These are phyloP conservation scores for Tyrophagus putrescentiae DNA, from an alignment of 1,140 invertebrate genomes.

Conservation along the genomic window DNA sequence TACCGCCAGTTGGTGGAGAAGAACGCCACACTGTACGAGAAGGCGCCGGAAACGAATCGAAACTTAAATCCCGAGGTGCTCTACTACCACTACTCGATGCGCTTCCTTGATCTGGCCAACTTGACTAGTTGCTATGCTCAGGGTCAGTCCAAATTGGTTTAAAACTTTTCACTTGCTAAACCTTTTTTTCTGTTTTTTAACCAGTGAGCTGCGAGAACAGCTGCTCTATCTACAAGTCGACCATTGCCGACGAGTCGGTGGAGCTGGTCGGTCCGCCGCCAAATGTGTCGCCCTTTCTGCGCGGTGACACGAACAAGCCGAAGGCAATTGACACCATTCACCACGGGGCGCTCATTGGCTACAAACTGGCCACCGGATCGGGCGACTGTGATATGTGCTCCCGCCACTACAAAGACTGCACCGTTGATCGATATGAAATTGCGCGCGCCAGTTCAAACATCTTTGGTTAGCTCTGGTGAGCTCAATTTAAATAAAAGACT, in stretches of 20 bases:
- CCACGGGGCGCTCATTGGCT: conserved; percentile 17
- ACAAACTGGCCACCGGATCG: neutral
- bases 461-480: conserved; percentile 13
- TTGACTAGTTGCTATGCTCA: conserved; percentile 12
- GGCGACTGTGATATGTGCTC: conserved; percentile 14
- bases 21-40: conserved; percentile 5
- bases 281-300: neutral
- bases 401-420: conserved; percentile 6
- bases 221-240: neutral
- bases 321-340: conserved; percentile 16
- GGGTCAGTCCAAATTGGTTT: too few species aligned
- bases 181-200: too few species aligned
- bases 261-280: conserved; percentile 7
- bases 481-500: too few species aligned
- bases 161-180: too few species aligned
- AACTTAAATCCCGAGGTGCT: conserved; percentile 7
- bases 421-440: conserved; percentile 4
- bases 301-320: conserved; percentile 6
- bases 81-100: conserved; percentile 19
- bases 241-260: neutral
- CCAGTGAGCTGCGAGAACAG: conserved; percentile 18
- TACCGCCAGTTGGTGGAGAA: neutral
- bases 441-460: conserved; percentile 17
- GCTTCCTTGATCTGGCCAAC: conserved; percentile 15
- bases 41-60: neutral